Conservation (phyloP, 2,888 invertebrate genomes). For the Pocota personata region DNA sequence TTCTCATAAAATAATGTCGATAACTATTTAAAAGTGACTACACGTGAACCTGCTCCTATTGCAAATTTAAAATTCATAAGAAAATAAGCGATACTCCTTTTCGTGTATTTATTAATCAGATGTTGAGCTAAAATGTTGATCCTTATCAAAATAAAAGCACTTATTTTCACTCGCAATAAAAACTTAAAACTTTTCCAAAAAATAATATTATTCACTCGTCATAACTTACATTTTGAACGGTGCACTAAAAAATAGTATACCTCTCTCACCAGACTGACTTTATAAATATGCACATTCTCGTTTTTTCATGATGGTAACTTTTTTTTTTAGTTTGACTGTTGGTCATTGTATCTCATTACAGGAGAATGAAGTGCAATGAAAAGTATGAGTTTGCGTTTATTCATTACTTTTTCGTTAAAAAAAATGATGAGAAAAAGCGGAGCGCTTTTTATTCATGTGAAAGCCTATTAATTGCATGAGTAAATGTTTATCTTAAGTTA, state of each 20-base stretch:
- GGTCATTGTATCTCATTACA: slow-evolving; percentile 13
- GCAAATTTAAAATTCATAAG: too few relatives aligned
- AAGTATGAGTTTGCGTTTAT: background rate
- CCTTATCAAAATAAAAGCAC: too few relatives aligned
- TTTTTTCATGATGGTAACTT: background rate
- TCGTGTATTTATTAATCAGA: too few relatives aligned
- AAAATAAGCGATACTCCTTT: too few relatives aligned
- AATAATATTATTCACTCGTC: background rate
- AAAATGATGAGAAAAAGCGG: background rate
- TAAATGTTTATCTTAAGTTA: background rate
- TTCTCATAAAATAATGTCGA: too few relatives aligned
- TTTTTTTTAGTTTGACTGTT: background rate
- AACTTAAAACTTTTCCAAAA: background rate
- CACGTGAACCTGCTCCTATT: too few relatives aligned
- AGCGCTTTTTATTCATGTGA: background rate
- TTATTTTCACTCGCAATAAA: too few relatives aligned
- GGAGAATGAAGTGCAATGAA: background rate
- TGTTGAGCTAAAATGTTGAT: too few relatives aligned
- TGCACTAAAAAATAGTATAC: background rate
- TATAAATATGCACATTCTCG: background rate
- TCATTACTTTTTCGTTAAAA: background rate
- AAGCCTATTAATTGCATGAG: slow-evolving; percentile 2
- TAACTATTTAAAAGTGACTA: too few relatives aligned
- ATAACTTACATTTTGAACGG: background rate
- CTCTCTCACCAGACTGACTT: background rate